Evolutionary conservation across 2,888 invertebrate species (phyloP).

Genomic region (Lithophane semibrunnea): DNA sequence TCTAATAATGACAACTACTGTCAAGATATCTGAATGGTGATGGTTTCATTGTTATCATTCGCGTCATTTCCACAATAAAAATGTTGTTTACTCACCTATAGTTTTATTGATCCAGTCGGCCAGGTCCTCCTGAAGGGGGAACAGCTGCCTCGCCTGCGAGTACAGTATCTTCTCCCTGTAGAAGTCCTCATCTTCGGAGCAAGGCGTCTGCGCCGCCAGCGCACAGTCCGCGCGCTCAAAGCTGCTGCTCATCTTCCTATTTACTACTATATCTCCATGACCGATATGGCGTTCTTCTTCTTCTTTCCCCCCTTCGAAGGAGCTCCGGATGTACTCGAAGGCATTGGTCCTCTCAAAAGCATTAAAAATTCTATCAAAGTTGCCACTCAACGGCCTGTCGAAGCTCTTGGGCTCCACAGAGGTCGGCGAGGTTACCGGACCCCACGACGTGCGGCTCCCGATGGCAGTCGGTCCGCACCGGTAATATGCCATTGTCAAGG

Average conservation of each 20-base stretch:
- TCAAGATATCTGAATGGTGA: neutral
- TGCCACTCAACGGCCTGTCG: constrained; percentile 86
- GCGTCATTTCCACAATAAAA: neutral
- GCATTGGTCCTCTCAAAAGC: constrained; percentile 88
- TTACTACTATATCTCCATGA: constrained; percentile 85
- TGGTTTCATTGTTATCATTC: neutral
- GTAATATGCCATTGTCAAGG: constrained; percentile 84
- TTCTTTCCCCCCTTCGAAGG: constrained; percentile 73
- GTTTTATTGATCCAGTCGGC: constrained; percentile 97
- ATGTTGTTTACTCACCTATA: constrained; percentile 91
- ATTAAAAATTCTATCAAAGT: constrained; percentile 89
- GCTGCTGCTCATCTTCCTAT: constrained; percentile 86
- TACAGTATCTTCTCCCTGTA: constrained; percentile 94
- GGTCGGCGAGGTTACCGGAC: constrained; percentile 89
- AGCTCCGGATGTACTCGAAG: constrained; percentile 83
- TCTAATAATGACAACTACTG: neutral
- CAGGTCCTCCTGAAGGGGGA: constrained; percentile 96
- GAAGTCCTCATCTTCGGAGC: constrained; percentile 91
- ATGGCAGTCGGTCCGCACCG: constrained; percentile 87
- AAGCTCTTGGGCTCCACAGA: constrained; percentile 80
- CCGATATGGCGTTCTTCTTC: constrained; percentile 81
- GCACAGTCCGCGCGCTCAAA: constrained; percentile 88
- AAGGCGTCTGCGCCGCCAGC: constrained; percentile 88
- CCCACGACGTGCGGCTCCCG: constrained; percentile 91
- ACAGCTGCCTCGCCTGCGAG: constrained; percentile 94